Conservation (phyloP, 2,888 invertebrate species). For the Artemia sinica region DNA sequence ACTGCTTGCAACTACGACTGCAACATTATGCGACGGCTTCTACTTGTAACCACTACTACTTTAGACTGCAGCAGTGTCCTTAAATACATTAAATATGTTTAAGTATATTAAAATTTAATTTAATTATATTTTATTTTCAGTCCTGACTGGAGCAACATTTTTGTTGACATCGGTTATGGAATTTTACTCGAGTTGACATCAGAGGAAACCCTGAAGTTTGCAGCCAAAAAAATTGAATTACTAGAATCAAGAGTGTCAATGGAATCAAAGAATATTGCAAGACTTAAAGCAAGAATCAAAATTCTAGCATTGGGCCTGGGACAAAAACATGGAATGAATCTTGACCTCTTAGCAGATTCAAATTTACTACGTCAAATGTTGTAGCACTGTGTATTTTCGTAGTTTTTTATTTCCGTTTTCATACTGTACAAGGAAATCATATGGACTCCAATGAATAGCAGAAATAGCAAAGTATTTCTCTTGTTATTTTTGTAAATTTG, state of each 20-base stretch:
- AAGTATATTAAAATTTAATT: slow-evolving; percentile 2
- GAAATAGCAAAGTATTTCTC: too few relatives aligned
- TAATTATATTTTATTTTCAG: slow-evolving; percentile 27
- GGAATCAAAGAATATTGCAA: slow-evolving; percentile 46
- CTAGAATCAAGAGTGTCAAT: slow-evolving; percentile 44
- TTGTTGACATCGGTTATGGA: slow-evolving; percentile 56
- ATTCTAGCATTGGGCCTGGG: slow-evolving; percentile 50
- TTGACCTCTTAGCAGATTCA: neutral
- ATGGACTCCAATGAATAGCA: too few relatives aligned
- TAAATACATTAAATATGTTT: too few relatives aligned
- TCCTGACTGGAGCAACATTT: slow-evolving; percentile 43
- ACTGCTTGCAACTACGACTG: too few relatives aligned
- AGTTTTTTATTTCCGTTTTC: too few relatives aligned
- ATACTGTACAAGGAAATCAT: too few relatives aligned
- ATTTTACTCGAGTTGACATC: slow-evolving; percentile 52
- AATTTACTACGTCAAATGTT: too few relatives aligned
- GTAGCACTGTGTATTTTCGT: too few relatives aligned
- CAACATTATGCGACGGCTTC: too few relatives aligned
- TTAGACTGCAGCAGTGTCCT: too few relatives aligned
- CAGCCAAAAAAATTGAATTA: slow-evolving; percentile 47
- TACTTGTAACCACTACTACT: too few relatives aligned
- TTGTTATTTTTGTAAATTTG: too few relatives aligned
- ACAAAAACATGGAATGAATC: slow-evolving; percentile 36
- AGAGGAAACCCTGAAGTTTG: slow-evolving; percentile 50
- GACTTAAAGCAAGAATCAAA: slow-evolving; percentile 59